Conservation (phyloP, 2,888 invertebrate genomes). For the Bembecia ichneumoniformis region DNA sequence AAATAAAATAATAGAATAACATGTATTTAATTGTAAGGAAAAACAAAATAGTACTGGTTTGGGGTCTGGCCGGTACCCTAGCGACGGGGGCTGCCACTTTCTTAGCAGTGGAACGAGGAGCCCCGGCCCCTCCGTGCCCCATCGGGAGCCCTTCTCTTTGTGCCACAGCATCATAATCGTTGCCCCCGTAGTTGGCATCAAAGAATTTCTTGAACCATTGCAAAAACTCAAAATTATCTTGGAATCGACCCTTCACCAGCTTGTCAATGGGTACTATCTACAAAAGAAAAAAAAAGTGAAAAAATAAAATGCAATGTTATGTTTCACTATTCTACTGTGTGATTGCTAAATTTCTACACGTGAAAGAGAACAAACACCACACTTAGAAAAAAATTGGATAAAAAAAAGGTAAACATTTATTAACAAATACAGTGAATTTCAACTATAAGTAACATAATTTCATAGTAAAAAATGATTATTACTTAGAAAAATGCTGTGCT, state of each 20-base stretch:
- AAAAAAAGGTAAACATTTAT: neutral
- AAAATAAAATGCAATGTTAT: constrained; percentile 39
- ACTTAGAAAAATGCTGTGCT: no score
- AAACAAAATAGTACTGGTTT: constrained; percentile 64
- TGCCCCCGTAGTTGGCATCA: constrained; percentile 97
- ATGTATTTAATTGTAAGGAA: neutral
- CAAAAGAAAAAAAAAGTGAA: constrained; percentile 59
- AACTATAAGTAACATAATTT: no score
- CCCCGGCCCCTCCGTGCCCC: constrained; percentile 81
- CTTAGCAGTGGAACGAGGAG: constrained; percentile 60
- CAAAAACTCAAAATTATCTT: constrained; percentile 99
- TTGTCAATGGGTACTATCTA: constrained; percentile 94
- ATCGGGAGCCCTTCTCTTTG: constrained; percentile 89
- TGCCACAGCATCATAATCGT: constrained; percentile 91
- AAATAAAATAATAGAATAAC: no score
- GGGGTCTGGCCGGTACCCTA: constrained; percentile 76
- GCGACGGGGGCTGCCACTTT: constrained; percentile 64
- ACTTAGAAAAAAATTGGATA: constrained; percentile 20
- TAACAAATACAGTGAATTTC: no score
- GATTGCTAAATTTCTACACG: constrained; percentile 5
- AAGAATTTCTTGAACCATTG: constrained; percentile 99
- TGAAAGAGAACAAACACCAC: constrained; percentile 12
- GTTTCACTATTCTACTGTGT: constrained; percentile 20
- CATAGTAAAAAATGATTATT: no score
- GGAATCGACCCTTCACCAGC: constrained; percentile 98